phyloP scores from a whole-genome alignment of 2,113 vertebrate genomes.

The Mobula hypostoma region DNA sequence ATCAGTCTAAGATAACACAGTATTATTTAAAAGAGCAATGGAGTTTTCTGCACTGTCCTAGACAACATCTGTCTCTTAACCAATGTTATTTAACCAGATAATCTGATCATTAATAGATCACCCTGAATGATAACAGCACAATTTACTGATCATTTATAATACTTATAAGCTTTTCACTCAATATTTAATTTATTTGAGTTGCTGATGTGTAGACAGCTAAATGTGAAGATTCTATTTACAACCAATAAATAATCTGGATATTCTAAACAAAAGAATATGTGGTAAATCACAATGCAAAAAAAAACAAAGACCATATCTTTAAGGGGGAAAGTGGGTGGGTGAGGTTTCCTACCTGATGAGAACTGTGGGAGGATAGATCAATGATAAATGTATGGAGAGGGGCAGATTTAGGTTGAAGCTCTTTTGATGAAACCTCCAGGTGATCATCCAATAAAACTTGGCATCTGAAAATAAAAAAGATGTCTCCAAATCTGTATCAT shows the following conservation, averaged over 20 bases:
- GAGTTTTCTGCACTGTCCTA: too few species aligned
- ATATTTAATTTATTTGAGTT: neutral
- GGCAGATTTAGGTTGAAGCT: neutral
- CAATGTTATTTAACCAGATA: neutral
- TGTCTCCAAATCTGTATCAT: neutral
- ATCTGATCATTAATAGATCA: neutral
- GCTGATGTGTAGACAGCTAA: neutral
- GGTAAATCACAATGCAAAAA: neutral
- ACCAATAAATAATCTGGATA: neutral
- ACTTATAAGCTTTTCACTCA: too few species aligned
- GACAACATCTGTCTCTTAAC: too few species aligned
- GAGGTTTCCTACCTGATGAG: too few species aligned
- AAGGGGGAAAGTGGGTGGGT: too few species aligned
- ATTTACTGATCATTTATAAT: neutral
- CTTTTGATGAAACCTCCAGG: neutral
- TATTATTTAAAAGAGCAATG: too few species aligned
- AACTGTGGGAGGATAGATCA: neutral
- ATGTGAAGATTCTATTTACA: neutral
- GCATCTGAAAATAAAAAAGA: neutral
- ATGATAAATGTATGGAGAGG: neutral
- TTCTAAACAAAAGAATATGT: neutral
- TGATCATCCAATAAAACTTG: neutral
- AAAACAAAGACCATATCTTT: too few species aligned
- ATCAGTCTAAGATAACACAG: neutral
- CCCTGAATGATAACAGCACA: neutral